phyloP scores from a whole-genome alignment of 2,888 invertebrate species.

The Actias luna region DNA sequence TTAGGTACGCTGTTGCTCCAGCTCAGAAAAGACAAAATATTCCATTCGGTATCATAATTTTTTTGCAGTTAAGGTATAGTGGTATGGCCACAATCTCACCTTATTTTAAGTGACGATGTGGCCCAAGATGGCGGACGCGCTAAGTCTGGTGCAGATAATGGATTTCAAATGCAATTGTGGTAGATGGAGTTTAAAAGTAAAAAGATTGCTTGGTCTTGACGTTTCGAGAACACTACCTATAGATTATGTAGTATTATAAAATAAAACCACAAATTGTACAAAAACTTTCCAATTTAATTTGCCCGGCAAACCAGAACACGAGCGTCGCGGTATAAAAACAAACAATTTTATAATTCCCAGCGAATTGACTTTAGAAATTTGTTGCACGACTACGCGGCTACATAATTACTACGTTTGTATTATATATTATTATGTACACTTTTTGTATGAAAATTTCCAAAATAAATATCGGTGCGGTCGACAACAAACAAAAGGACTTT shows the following conservation, averaged over 20 bases:
- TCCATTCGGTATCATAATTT: no score
- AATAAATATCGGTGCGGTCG: slow-evolving; percentile 41
- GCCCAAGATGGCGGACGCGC: no score
- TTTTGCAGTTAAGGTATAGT: no score
- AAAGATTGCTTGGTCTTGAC: no score
- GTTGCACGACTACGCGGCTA: slow-evolving; percentile 18
- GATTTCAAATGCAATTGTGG: no score
- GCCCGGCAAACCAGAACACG: slow-evolving; percentile 22
- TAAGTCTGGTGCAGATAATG: no score
- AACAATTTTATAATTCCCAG: slow-evolving; percentile 43
- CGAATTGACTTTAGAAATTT: slow-evolving; percentile 43
- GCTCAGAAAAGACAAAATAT: no score
- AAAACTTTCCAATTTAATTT: slow-evolving; percentile 25
- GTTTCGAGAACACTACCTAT: no score
- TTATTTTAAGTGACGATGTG: no score
- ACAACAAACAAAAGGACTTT: slow-evolving; percentile 37
- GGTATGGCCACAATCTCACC: no score
- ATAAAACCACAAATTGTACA: slow-evolving; percentile 20
- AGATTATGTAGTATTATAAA: neutral
- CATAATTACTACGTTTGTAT: slow-evolving; percentile 9
- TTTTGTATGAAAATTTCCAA: slow-evolving; percentile 35
- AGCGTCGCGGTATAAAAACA: slow-evolving; percentile 24
- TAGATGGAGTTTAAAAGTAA: no score
- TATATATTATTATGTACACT: neutral
- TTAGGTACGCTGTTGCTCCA: no score